Evolutionary conservation across 2,113 vertebrate genomes (phyloP).

Genomic region (Hirundichthys speculiger): DNA sequence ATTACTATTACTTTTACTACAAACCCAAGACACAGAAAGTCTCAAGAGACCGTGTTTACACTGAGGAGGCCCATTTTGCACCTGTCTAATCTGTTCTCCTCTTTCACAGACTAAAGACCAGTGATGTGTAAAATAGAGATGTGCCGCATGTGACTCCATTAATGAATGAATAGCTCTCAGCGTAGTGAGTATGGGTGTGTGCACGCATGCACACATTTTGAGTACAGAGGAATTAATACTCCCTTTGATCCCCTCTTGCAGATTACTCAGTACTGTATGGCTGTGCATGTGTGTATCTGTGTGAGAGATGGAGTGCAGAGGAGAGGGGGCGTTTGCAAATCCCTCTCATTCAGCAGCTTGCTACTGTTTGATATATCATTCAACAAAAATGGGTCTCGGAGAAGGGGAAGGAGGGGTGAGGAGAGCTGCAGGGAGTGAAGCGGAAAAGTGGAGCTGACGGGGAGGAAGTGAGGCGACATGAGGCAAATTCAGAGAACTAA

Average conservation of each 20-base stretch:
- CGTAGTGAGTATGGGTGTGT: slow-evolving; percentile 7
- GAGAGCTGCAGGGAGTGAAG: slow-evolving; percentile 17
- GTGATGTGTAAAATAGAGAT: slow-evolving; percentile 48
- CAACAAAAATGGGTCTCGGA: slow-evolving; percentile 34
- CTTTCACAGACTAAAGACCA: slow-evolving; percentile 27
- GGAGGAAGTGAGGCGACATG: slow-evolving; percentile 26
- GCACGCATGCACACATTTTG: neutral
- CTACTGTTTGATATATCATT: slow-evolving; percentile 65
- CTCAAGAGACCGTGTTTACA: too few relatives aligned
- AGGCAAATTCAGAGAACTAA: slow-evolving; percentile 9
- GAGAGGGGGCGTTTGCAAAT: slow-evolving; percentile 45
- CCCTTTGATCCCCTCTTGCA: slow-evolving; percentile 41
- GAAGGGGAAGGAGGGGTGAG: slow-evolving; percentile 3
- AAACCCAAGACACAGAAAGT: too few relatives aligned
- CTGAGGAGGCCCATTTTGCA: too few relatives aligned
- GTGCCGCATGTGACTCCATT: slow-evolving; percentile 59
- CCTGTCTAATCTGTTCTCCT: neutral
- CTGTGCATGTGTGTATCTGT: slow-evolving; percentile 9
- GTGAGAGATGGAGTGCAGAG: slow-evolving; percentile 13
- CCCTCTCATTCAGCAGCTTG: slow-evolving; percentile 64
- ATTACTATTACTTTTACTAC: too few relatives aligned
- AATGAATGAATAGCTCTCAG: slow-evolving; percentile 68
- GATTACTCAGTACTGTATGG: slow-evolving; percentile 38
- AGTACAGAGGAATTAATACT: slow-evolving; percentile 47
- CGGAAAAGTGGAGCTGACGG: slow-evolving; percentile 35